These are phyloP conservation scores for Anas bernieri DNA, from an alignment of 2,797 vertebrate species.

Conservation along the genomic window DNA sequence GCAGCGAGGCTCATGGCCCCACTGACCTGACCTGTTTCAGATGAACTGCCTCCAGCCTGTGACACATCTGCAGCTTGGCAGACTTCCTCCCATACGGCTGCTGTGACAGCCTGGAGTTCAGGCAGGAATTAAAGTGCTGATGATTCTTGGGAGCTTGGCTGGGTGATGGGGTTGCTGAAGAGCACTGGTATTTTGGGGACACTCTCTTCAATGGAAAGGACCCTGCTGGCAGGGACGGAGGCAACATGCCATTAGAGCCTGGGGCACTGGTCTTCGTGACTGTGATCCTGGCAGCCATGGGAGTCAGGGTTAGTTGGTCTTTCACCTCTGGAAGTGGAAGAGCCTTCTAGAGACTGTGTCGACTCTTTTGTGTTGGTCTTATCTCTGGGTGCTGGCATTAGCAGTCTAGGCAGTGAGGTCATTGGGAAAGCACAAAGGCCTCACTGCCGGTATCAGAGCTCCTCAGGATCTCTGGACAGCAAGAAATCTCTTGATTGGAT, in stretches of 20 bases:
- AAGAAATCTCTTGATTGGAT: background rate
- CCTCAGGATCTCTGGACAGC: background rate
- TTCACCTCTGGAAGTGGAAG: background rate
- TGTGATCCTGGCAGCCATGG: background rate
- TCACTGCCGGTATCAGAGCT: background rate
- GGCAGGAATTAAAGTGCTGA: background rate
- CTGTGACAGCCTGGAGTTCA: background rate
- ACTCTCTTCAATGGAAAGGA: background rate
- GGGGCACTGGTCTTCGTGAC: background rate
- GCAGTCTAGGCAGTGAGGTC: background rate
- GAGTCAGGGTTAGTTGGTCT: background rate
- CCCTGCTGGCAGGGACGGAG: background rate
- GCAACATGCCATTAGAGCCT: background rate
- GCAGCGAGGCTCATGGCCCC: background rate
- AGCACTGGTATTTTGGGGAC: background rate
- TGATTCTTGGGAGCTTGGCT: background rate
- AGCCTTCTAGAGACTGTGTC: background rate
- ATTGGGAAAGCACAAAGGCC: background rate
- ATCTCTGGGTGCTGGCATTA: background rate
- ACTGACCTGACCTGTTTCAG: background rate
- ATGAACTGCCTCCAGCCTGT: background rate
- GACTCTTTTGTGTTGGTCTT: background rate
- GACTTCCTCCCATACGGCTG: background rate
- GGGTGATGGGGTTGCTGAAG: background rate
- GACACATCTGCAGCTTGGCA: rapidly evolving